A percentile compares a stretch with the other conserved stretches of the same genome.
Evolutionary conservation across 2,113 vertebrate species (phyloP).

Genomic region (Piaya cayana): DNA sequence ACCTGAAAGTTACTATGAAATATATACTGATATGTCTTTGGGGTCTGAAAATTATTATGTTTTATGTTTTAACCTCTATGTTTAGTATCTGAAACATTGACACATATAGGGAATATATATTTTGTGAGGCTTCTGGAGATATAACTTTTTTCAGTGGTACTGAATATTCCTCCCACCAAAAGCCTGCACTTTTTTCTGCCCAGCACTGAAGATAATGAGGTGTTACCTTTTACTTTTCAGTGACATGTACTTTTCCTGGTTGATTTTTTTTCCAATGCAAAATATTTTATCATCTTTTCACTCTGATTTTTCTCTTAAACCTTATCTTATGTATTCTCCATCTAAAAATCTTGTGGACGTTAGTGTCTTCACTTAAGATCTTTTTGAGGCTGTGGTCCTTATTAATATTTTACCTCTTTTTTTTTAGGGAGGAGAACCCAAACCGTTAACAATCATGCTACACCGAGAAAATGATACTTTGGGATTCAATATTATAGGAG

Average conservation of each 20-base stretch:
- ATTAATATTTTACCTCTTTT: not conserved
- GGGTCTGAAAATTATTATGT: not conserved
- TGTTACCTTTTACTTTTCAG: not conserved
- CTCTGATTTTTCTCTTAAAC: not conserved
- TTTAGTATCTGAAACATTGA: not conserved
- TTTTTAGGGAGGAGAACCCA: slow-evolving; percentile 66
- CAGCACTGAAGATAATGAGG: not conserved
- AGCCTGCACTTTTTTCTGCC: not conserved
- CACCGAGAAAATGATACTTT: slow-evolving; percentile 76
- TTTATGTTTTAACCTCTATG: not conserved
- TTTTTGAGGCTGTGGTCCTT: not conserved
- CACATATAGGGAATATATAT: rapidly evolving
- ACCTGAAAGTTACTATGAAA: not conserved
- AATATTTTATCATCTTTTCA: not conserved
- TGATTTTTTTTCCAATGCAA: not conserved
- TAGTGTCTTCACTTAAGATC: not conserved
- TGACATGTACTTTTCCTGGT: not conserved
- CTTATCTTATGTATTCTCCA: not conserved
- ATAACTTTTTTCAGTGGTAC: not conserved
- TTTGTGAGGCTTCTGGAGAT: not conserved
- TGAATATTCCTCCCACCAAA: not conserved
- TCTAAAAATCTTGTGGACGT: not conserved
- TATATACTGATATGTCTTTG: not conserved
- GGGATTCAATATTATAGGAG: slow-evolving; percentile 82
- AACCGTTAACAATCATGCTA: slow-evolving; percentile 69